Evolutionary conservation across 1,140 invertebrate species (phyloP), one percentile per base, ranked within the genome.

Genomic region (Cataglyphis hispanica): DNA sequence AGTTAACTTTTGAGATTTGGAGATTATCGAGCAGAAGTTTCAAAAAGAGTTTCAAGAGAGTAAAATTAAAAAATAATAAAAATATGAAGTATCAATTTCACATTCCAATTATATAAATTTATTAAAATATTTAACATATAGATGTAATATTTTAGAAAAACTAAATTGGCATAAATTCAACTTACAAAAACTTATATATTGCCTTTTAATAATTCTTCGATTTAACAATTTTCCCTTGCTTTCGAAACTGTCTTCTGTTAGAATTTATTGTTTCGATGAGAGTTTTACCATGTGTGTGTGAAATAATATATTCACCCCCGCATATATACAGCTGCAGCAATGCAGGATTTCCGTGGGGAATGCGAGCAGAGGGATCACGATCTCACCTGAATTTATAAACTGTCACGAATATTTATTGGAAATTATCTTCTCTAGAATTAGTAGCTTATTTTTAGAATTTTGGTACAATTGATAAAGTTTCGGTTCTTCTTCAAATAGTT

Each of bases 231-330:
- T 2, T 46, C 2, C 5, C 5, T 50, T 25, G 25, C 31, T 50
- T 46, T 27, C 11, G 16, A 67, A 69, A 34, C 27, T 56, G 16
- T 56, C 16, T 25, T 13, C 16, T 13, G 43, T 27, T 56, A 31
- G 10, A 25, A 53, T 27, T 80, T 66, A 25, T 67, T 56, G 43
- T 80, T 37, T 69, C 77, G 16, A 22, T 40, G 4, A 19, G 40
- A 56, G 16, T 69, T 77, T 77, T 67, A 69, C 11, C 22, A 27
- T 80, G 46, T 46, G 43, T 46, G 56, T 34, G 37, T 53, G 22
- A 40, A 80, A 69, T 80, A 80, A 80, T 80, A 69, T 80, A 80
- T 80, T 53, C 76, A 80, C 76, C 76, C 76, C 31, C 37, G n/a
- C 37, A 40, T 63, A 67, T n/a, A 27, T 56, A 22, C 61, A 69